Conservation (phyloP, 2,888 invertebrate species). For the Leuctra nigra region DNA sequence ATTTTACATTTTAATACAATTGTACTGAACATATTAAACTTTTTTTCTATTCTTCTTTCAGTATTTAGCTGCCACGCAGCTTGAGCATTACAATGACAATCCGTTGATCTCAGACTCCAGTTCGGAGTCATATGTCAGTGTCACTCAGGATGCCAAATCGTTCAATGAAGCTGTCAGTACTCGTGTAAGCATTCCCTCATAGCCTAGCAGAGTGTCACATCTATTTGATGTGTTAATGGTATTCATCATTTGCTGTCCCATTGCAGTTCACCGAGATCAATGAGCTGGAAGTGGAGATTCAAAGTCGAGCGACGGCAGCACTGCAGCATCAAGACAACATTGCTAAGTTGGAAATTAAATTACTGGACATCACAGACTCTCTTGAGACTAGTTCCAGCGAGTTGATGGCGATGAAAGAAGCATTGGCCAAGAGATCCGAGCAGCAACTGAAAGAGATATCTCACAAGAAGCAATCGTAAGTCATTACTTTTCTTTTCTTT, state of each 20-base stretch:
- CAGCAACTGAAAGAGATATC: constrained; percentile 47
- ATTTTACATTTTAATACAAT: too few relatives aligned
- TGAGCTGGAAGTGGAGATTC: constrained; percentile 61
- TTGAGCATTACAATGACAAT: neutral
- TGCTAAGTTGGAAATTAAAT: constrained; percentile 61
- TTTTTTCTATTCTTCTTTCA: neutral
- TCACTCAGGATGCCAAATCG: constrained; percentile 45
- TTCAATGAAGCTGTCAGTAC: constrained; percentile 62
- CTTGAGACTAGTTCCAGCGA: constrained; percentile 34
- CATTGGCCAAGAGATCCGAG: constrained; percentile 43
- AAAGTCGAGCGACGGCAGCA: constrained; percentile 53
- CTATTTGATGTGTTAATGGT: neutral
- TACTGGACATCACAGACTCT: constrained; percentile 52
- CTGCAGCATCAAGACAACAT: constrained; percentile 59
- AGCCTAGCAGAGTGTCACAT: constrained; percentile 1
- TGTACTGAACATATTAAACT: too few relatives aligned
- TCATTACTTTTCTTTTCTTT: too few relatives aligned
- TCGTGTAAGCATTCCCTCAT: constrained; percentile 52
- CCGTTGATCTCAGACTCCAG: constrained; percentile 1
- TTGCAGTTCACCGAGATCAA: constrained; percentile 64
- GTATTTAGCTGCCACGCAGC: constrained; percentile 1
- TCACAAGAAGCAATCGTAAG: constrained; percentile 46
- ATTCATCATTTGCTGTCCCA: neutral
- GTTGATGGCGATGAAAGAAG: constrained; percentile 39
- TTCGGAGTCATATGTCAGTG: constrained; percentile 8